Evolutionary conservation across 2,113 vertebrate species (phyloP).

Genomic region (Oreochromis spilurus): DNA sequence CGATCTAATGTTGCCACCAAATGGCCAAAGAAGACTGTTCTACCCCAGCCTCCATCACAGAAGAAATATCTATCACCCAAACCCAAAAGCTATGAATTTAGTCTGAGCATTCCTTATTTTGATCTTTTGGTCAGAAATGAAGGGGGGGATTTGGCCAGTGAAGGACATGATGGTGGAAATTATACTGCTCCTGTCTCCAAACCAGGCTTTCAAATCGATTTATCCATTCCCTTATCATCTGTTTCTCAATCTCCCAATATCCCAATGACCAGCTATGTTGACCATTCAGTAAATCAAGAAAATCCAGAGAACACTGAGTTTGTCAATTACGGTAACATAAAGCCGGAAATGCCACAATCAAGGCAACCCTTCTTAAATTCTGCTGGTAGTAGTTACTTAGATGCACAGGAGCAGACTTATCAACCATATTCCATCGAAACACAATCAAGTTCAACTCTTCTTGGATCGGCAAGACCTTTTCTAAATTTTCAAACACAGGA

Average conservation of each 20-base stretch:
- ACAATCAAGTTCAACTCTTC: neutral
- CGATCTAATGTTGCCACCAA: neutral
- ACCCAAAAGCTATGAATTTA: neutral
- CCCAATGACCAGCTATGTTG: neutral
- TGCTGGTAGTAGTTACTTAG: neutral
- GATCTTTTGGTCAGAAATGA: neutral
- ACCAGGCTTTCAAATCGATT: neutral
- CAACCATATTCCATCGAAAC: neutral
- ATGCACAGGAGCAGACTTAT: neutral
- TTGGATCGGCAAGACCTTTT: neutral
- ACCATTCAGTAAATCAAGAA: neutral
- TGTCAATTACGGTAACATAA: neutral
- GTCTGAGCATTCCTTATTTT: neutral
- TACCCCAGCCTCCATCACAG: neutral
- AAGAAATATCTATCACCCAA: neutral
- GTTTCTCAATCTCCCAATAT: neutral
- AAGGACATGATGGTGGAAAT: neutral
- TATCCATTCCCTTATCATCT: neutral
- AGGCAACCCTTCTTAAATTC: neutral
- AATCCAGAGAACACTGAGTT: neutral
- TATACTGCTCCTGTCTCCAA: neutral
- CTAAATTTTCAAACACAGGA: neutral
- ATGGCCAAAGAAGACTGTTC: neutral
- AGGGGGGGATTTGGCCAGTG: neutral
- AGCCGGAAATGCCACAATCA: neutral